Conservation (phyloP, 1,140 invertebrate genomes). For the Drosophila bipectinata region DNA sequence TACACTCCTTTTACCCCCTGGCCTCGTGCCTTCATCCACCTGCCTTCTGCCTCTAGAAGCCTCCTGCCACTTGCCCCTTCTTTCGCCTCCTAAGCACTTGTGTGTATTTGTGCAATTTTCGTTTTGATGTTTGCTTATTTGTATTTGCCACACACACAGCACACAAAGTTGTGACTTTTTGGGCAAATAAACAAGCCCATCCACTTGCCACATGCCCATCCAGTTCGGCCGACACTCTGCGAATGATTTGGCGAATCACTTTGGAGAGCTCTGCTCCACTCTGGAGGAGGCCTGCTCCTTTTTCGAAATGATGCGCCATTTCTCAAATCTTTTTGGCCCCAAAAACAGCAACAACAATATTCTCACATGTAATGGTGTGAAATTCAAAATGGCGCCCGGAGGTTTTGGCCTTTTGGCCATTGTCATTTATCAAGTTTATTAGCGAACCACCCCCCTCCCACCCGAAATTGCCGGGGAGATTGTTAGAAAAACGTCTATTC, state of each 20-base stretch:
- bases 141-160: conserved; percentile 62
- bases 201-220: not conserved
- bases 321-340: conserved; percentile 66
- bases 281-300: conserved; percentile 39
- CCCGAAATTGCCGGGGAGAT: conserved; percentile 17
- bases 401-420: conserved; percentile 32
- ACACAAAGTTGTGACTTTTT: conserved; percentile 66
- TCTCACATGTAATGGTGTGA: conserved; percentile 73
- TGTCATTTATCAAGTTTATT: conserved; percentile 81
- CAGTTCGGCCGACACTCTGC: conserved; percentile 6
- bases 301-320: conserved; percentile 69
- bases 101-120: conserved; percentile 59
- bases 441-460: conserved; percentile 25
- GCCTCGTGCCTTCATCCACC: not conserved
- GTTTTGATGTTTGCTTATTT: conserved; percentile 69
- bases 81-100: conserved; percentile 2
- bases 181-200: conserved; percentile 59
- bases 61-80: not conserved
- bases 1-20: not conserved
- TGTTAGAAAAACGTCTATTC: conserved; percentile 34
- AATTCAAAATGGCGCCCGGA: conserved; percentile 72
- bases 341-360: conserved; percentile 12
- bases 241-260: conserved; percentile 66
- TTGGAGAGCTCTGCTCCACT: conserved; percentile 61
- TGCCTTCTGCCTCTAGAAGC: not conserved